phyloP scores from a whole-genome alignment of 2,113 vertebrate genomes.

The Leptodactylus fuscus region DNA sequence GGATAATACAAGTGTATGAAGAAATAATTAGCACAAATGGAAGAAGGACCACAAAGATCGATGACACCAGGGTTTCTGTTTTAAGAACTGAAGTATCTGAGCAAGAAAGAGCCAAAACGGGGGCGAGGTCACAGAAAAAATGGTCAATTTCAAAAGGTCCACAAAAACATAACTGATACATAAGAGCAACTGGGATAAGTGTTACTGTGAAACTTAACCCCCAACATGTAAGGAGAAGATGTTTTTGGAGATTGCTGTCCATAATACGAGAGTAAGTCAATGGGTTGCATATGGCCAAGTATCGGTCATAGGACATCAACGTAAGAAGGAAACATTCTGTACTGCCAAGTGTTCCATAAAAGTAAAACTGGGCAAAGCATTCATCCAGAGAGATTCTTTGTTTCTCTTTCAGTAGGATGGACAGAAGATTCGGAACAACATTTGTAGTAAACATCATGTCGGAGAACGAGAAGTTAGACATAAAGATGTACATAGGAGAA shows the following conservation, averaged over 20 bases:
- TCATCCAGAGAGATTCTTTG: slow-evolving; percentile 53
- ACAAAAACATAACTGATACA: slow-evolving; percentile 33
- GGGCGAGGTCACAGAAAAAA: slow-evolving; percentile 50
- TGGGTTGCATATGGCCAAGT: slow-evolving; percentile 60
- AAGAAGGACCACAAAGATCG: slow-evolving; percentile 40
- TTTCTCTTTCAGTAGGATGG: slow-evolving; percentile 47
- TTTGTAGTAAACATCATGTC: slow-evolving; percentile 59
- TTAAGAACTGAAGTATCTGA: neutral
- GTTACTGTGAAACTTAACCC: slow-evolving; percentile 41
- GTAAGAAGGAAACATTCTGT: slow-evolving; percentile 58
- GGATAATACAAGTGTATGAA: slow-evolving; percentile 60
- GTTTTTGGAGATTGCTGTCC: slow-evolving; percentile 50
- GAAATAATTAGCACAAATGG: slow-evolving; percentile 60
- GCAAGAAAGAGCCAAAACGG: slow-evolving; percentile 33
- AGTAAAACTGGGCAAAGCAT: slow-evolving; percentile 35
- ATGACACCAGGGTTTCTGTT: slow-evolving; percentile 27
- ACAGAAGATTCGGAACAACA: slow-evolving; percentile 29
- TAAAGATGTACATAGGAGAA: slow-evolving; percentile 50
- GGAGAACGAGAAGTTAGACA: slow-evolving; percentile 63
- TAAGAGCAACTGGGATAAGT: slow-evolving; percentile 34
- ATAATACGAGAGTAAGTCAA: slow-evolving; percentile 54
- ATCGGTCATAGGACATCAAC: slow-evolving; percentile 61
- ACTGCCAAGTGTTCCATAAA: slow-evolving; percentile 37
- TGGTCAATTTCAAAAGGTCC: slow-evolving; percentile 24
- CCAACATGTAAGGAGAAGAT: slow-evolving; percentile 53